These are phyloP conservation scores for Antechinus flavipes DNA, from an alignment of 2,113 vertebrate genomes.

Conservation along the genomic window DNA sequence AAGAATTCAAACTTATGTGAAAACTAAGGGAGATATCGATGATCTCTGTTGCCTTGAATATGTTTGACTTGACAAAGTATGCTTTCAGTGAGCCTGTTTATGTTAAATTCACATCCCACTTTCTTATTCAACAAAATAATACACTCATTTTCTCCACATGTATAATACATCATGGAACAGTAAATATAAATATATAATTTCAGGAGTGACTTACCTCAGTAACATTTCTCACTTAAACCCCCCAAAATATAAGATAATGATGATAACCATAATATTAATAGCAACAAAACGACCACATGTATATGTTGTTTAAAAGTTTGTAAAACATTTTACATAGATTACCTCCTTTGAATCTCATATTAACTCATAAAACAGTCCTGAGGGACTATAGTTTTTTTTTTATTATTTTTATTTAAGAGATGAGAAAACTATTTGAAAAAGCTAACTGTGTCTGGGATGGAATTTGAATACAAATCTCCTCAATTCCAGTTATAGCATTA, in stretches of 20 bases:
- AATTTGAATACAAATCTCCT: not conserved
- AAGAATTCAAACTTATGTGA: not conserved
- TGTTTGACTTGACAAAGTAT: not conserved
- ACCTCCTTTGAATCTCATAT: not conserved
- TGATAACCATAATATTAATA: not conserved
- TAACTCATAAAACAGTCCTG: not conserved
- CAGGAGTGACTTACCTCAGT: not conserved
- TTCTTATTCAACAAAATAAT: not conserved
- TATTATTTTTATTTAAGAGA: not conserved
- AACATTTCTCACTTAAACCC: not conserved
- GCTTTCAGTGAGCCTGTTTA: not conserved
- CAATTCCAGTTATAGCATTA: not conserved
- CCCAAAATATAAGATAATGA: not conserved
- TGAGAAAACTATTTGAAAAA: not conserved
- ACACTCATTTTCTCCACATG: not conserved
- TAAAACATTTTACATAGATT: not conserved
- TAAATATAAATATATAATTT: not conserved
- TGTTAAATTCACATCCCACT: not conserved
- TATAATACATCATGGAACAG: not conserved
- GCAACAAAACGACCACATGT: not conserved
- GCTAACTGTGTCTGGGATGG: not conserved
- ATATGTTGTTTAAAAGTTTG: not conserved
- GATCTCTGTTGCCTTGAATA: not conserved
- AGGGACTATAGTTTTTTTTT: not conserved
- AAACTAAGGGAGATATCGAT: not conserved